These are phyloP conservation scores for Euwallacea similis DNA, from an alignment of 1,140 invertebrate species.

Conservation along the genomic window DNA sequence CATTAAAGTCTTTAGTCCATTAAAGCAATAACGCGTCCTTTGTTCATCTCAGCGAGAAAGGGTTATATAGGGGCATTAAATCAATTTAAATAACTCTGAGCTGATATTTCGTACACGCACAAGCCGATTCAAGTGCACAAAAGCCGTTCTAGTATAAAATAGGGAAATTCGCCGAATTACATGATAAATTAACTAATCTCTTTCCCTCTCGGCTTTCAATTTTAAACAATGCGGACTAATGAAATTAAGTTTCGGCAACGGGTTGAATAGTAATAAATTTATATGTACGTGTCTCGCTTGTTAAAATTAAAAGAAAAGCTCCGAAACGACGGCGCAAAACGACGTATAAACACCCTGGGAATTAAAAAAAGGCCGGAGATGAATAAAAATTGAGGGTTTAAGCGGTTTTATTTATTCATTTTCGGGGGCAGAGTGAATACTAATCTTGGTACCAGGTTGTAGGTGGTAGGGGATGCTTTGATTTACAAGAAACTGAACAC, in stretches of 20 bases:
- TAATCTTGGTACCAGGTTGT: not conserved
- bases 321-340: conserved; percentile 37
- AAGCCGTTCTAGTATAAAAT: conserved; percentile 46
- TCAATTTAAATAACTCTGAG: conserved; percentile 43
- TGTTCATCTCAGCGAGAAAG: conserved; percentile 12
- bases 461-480: not conserved
- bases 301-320: conserved; percentile 45
- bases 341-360: conserved; percentile 43
- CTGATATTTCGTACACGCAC: conserved; percentile 47
- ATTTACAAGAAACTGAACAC: no score
- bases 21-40: conserved; percentile 5
- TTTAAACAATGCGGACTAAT: conserved; percentile 54
- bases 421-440: conserved; percentile 8
- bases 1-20: not conserved
- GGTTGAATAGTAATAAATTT: conserved; percentile 55
- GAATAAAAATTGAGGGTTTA: conserved; percentile 33
- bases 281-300: conserved; percentile 51
- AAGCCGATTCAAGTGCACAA: conserved; percentile 45
- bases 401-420: conserved; percentile 23
- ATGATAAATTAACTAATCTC: conserved; percentile 54
- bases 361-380: conserved; percentile 35
- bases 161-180: conserved; percentile 50
- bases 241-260: conserved; percentile 54
- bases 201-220: conserved; percentile 50
- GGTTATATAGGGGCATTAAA: conserved; percentile 36